Evolutionary conservation across 2,113 vertebrate genomes (phyloP).

Genomic region (Todiramphus saurophagus): DNA sequence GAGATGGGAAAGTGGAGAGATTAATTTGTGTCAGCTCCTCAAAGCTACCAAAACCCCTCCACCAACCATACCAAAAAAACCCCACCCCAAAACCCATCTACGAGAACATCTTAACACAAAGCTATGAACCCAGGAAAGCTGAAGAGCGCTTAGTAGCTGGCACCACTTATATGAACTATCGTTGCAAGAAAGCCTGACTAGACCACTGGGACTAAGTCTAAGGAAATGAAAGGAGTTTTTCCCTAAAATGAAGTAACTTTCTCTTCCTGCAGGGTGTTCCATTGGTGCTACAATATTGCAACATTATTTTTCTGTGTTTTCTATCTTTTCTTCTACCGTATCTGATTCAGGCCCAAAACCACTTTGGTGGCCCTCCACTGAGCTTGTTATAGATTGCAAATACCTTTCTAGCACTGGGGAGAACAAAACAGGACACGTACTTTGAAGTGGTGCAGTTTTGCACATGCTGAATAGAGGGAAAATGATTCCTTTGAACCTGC

Average conservation of each 20-base stretch:
- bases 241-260: not conserved
- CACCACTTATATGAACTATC: not conserved
- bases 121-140: not conserved
- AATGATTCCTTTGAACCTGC: not conserved
- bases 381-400: not conserved
- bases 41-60: not conserved
- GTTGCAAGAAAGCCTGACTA: not conserved
- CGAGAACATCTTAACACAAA: not conserved
- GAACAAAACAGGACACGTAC: not conserved
- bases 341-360: not conserved
- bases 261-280: not conserved
- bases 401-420: not conserved
- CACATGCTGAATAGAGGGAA: not conserved
- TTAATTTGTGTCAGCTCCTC: not conserved
- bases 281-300: not conserved
- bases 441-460: not conserved
- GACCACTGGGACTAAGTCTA: not conserved
- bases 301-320: fast-evolving
- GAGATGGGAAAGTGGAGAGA: not conserved
- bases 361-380: not conserved
- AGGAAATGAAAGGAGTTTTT: not conserved
- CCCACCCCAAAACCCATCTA: not conserved
- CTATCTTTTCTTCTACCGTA: not conserved
- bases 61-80: not conserved
- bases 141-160: not conserved